These are phyloP conservation scores for Corapipo altera DNA, from an alignment of 2,113 vertebrate genomes.

Conservation along the genomic window DNA sequence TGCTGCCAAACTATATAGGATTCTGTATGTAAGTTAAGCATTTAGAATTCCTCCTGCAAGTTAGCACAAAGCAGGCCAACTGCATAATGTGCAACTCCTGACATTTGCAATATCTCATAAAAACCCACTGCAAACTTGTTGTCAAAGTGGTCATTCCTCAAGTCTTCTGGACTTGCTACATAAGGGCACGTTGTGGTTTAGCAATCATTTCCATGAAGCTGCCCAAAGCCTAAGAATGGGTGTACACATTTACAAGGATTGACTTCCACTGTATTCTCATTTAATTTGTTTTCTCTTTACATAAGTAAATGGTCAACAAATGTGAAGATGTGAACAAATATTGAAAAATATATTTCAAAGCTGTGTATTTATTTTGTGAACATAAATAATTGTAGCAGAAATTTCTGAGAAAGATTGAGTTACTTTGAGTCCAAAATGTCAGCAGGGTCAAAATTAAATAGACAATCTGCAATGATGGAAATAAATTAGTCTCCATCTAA, in stretches of 20 bases:
- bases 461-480: background rate
- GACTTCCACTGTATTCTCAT: background rate
- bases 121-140: background rate
- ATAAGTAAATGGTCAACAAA: background rate
- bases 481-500: background rate
- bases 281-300: background rate
- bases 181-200: background rate
- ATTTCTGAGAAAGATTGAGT: background rate
- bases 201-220: background rate
- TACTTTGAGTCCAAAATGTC: background rate
- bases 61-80: background rate
- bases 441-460: background rate
- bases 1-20: background rate
- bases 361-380: background rate
- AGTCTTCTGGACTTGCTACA: background rate
- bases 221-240: background rate
- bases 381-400: background rate
- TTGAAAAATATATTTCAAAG: background rate
- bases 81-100: background rate
- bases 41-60: background rate
- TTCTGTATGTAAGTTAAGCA: background rate
- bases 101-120: background rate
- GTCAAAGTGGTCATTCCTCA: background rate
- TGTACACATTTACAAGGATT: background rate
- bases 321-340: background rate